Base-by-base conservation (phyloP, 2,888 invertebrate genomes). In the Andrena hattorfiana region DNA sequence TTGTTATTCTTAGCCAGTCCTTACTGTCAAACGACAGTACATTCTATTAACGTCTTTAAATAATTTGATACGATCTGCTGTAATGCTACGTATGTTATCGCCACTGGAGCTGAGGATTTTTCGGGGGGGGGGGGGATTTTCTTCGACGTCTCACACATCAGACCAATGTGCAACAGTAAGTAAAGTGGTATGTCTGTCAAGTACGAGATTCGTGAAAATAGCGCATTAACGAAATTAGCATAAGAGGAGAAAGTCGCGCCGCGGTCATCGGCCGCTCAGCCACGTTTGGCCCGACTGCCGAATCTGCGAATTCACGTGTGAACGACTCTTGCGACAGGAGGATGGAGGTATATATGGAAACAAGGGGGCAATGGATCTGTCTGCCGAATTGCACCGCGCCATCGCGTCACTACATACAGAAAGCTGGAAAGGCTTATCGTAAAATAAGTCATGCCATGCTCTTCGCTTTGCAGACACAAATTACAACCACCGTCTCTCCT, bases 211-310 rank as follows among this genome's bases (percentile, higher is more conserved):
- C 88, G 87, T 89, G 88, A 91, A 91, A 92, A 92, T 92, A 89
- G 92, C 91, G 86, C 91, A 90, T 92, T 92, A 91, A 92, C 91
- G 84, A 92, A 93, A 93, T 92, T 93, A 93, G 90, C 93, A 93
- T 93, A 92, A 92, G 91, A 92, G 90, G 92, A 92, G 93, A 93
- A 93, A 93, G 93, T 93, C 89, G 91, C 90, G 91, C 93, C 89
- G 91, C 90, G 91, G 92, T 91, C 91, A 88, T 87, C 90, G 91
- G 89, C 91, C 89, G 90, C 84, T 62, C 85, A 81, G 66, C 80
- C 87, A 86, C 81, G 35, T 86, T 85, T 70, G 77, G 66, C 82
- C 79, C 87, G 74, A 87, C 82, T 79, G 85, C 85, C 89, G 85
- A 89, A 89, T 89, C 84, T 87, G 87, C 83, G 69, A 86, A 81